Evolutionary conservation across 2,113 vertebrate genomes (phyloP), one percentile per base, ranked within the genome.

Genomic region (Chamaea fasciata): DNA sequence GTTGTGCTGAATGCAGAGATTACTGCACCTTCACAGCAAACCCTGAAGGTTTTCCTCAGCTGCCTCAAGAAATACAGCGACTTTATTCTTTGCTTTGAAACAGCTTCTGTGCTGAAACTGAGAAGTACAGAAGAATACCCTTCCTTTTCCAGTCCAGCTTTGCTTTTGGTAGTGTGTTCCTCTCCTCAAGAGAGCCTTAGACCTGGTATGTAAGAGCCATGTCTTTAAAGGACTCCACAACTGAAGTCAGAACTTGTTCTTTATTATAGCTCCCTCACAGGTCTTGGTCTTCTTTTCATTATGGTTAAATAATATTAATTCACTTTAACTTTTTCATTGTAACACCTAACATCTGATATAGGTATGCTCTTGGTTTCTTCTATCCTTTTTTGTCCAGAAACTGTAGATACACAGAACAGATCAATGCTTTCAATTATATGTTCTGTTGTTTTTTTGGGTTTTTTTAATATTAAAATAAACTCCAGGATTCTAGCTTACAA

Each of bases 31-130:
- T 77, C 79, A 89, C 71, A 92, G 74, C 62, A 76, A 53, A 68
- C 28, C 9, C 4, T 64, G 69, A 89, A 94, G 70, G 62, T 91
- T 96, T 92, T 80, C 67, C 55, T 94, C 82, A 95, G 63, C 93
- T 91, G 85, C 55, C 47, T 92, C 78, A 26, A 68, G 68, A 91
- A 94, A 80, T 65, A 80, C 35, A 87, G 55, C 2, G 1, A 80
- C 53, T 76, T 95, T 67, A 82, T 92, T 86, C 69, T 96, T 96
- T 0, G 0, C 83, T 93, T 93, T 89, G 60, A 83, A 95, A 70
- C 56, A 74, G 80, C 35, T 89, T 96, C 73, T 88, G 42, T 89
- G 69, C 73, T 84, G 47, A 56, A 94, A 81, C 35, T 15, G 63
- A 73, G 31, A 76, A 94, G 33, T 49, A 67, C 42, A 37, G 44